phyloP scores from a whole-genome alignment of 1,140 invertebrate species.

The Tetraneura akinire region DNA sequence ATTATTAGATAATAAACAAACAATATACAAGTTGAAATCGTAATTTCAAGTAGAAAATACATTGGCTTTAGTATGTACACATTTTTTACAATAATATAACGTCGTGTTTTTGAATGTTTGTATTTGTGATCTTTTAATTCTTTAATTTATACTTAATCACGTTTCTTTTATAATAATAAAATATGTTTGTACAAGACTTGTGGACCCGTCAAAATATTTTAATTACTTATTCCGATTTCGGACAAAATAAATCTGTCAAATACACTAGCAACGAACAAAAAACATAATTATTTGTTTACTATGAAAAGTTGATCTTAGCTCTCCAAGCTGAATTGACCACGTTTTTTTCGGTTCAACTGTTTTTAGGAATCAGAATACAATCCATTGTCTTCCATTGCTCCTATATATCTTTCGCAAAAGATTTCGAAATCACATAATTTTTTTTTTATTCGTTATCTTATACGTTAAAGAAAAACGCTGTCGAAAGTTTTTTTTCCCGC shows the following conservation, averaged over 20 bases:
- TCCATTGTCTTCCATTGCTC: constrained; percentile 29
- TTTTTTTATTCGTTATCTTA: constrained; percentile 30
- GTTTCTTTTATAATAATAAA: no score
- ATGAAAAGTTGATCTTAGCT: constrained; percentile 24
- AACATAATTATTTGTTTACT: constrained; percentile 27
- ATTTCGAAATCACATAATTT: constrained; percentile 18
- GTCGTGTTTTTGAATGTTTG: no score
- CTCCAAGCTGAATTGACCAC: constrained; percentile 21
- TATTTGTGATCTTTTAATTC: no score
- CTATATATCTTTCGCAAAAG: constrained; percentile 22
- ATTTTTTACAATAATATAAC: no score
- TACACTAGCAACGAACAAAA: constrained; percentile 25
- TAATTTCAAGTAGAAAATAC: no score
- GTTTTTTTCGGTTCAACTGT: constrained; percentile 17
- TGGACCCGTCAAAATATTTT: neutral
- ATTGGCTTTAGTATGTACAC: no score
- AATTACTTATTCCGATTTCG: constrained; percentile 27
- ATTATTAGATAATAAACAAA: no score
- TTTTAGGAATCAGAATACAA: constrained; percentile 22
- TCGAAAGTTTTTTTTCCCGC: constrained; percentile 15
- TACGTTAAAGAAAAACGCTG: constrained; percentile 23
- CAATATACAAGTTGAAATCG: no score
- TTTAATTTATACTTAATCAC: no score
- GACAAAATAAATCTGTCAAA: constrained; percentile 19
- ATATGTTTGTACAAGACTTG: neutral